Evolutionary conservation across 35 echinoderm and acorn worm genomes (phyloP), one percentile per base, ranked within the genome.

Genomic region (Hemicentrotus pulcherrimus): DNA sequence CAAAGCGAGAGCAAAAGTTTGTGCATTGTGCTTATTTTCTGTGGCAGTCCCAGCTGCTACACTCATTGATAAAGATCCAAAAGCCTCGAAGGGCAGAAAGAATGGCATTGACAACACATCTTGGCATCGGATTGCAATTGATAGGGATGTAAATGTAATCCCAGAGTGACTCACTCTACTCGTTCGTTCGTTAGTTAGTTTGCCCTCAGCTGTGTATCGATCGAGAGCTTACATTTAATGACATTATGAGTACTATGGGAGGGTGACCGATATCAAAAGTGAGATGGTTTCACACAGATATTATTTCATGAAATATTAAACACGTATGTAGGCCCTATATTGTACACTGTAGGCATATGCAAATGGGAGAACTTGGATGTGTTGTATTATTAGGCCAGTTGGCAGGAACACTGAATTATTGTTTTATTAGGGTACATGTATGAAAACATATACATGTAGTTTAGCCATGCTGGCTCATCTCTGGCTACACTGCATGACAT

Each of bases 51-150:
- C 88, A 47, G 88, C 88, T 90, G 88, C 88, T 47, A 32, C 31
- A 5, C 88, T 32, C 24, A 47, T 90, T 90, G 88, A 90, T 90
- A 45, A 90, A 33, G 88, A 90, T 90, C 88, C 46, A 47, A 35
- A 22, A 90, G 88, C 88, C 12, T 22, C 32, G 88, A 47, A 33
- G 46, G 46, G 46, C 32, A 47, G 19, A 33, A 32, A 90, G 46
- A 90, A 47, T 90, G 88, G 32, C 88, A 90, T 90, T 90, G 88
- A 45, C 12, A 28, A 47, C 88, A 90, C 32, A 90, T 33, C 19
- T 90, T 90, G 88, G 88, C 88, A 90, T 90, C 46, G 88, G 88
- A 90, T 90, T 90, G 88, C 88, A 45, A 33, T 90, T 90, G 88
- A 90, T 90, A 90, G 88, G 88, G 88, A 90, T 90, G 32, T 90